Evolutionary conservation across 2,888 invertebrate species (phyloP).

Genomic region (Eretmocerus hayati): DNA sequence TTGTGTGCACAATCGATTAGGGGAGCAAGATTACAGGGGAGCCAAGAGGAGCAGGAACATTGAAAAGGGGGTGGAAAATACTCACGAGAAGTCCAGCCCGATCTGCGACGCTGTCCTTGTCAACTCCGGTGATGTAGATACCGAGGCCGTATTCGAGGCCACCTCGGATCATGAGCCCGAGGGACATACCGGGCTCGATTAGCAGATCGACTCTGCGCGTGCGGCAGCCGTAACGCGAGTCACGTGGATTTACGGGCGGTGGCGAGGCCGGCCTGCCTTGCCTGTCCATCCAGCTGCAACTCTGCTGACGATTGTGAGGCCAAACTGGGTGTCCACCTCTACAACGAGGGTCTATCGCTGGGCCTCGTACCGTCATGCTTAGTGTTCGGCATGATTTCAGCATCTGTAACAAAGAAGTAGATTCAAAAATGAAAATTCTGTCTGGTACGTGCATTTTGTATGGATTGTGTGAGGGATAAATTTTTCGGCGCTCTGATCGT

Average conservation of each 20-base stretch:
- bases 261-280: slow-evolving; percentile 82
- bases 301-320: slow-evolving; percentile 54
- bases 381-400: slow-evolving; percentile 81
- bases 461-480: too few relatives aligned
- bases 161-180: slow-evolving; percentile 91
- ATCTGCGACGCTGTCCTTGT: slow-evolving; percentile 88
- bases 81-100: slow-evolving; percentile 79
- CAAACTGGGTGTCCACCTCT: slow-evolving; percentile 47
- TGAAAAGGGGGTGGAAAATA: slow-evolving; percentile 7
- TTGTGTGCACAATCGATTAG: not conserved
- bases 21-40: not conserved
- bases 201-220: slow-evolving; percentile 69
- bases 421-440: too few relatives aligned
- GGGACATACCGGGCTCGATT: slow-evolving; percentile 82
- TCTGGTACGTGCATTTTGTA: too few relatives aligned
- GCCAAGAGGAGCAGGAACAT: not conserved
- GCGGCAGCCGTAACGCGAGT: slow-evolving; percentile 40
- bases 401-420: slow-evolving; percentile 72
- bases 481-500: too few relatives aligned
- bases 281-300: slow-evolving; percentile 92
- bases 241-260: slow-evolving; percentile 61
- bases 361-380: slow-evolving; percentile 82
- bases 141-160: slow-evolving; percentile 93
- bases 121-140: slow-evolving; percentile 92
- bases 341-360: slow-evolving; percentile 60